phyloP scores from a whole-genome alignment of 1,140 invertebrate genomes.

The Brachionus rubens region DNA sequence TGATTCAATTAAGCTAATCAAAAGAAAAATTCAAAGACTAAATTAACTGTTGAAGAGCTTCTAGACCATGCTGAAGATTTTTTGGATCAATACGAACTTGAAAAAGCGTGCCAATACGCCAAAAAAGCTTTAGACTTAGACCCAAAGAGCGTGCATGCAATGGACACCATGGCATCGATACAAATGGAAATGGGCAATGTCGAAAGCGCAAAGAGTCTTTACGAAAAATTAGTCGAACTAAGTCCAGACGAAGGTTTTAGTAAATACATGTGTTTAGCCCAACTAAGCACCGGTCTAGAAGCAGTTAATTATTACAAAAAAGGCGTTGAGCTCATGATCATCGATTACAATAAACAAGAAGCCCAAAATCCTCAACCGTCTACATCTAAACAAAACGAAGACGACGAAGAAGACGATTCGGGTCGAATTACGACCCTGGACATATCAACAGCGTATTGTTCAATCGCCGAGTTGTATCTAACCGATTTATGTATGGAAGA shows the following conservation, averaged over 20 bases:
- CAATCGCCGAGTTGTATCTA: slow-evolving; percentile 61
- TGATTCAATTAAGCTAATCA: neutral
- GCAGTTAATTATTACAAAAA: slow-evolving; percentile 59
- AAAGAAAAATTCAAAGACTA: slow-evolving; percentile 6
- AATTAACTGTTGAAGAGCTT: slow-evolving; percentile 26
- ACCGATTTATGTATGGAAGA: slow-evolving; percentile 61
- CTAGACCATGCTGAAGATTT: slow-evolving; percentile 51
- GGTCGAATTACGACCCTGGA: slow-evolving; percentile 50
- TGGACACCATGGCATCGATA: slow-evolving; percentile 56
- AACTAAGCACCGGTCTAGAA: slow-evolving; percentile 56
- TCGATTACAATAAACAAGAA: slow-evolving; percentile 43
- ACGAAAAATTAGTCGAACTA: slow-evolving; percentile 56
- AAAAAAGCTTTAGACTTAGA: slow-evolving; percentile 57
- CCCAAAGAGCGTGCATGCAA: slow-evolving; percentile 54
- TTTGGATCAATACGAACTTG: slow-evolving; percentile 56
- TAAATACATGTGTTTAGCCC: slow-evolving; percentile 61
- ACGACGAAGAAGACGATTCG: slow-evolving; percentile 2
- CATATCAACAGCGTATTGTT: slow-evolving; percentile 59
- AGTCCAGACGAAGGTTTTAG: slow-evolving; percentile 57
- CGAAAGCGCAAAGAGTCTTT: slow-evolving; percentile 57
- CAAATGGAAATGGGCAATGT: slow-evolving; percentile 57
- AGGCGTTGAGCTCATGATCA: slow-evolving; percentile 58
- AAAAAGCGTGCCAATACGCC: slow-evolving; percentile 56
- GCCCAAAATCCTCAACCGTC: neutral
- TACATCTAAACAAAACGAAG: slow-evolving; percentile 7